Evolutionary conservation across 2,888 invertebrate species (phyloP), one percentile per base, ranked within the genome.

Genomic region (Rhorus exstirpatorius): DNA sequence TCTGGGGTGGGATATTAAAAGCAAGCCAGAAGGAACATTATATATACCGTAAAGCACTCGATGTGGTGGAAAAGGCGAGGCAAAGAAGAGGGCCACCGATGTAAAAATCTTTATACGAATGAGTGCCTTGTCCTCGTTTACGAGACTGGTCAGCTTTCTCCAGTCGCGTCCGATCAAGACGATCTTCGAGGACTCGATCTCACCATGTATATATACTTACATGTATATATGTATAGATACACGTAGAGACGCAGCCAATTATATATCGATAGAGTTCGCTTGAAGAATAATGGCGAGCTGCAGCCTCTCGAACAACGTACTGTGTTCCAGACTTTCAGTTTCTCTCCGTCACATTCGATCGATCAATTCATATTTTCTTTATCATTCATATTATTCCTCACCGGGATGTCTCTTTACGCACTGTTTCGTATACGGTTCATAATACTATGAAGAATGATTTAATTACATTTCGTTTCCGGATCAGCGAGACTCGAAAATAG

Each of bases 111-210:
- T 86, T 87, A 87, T 87, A 87, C 86, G 88, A 89, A 89, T 86
- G 84, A 88, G 86, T 83, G n/a, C n/a, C 76, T 76, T 84, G 89
- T 79, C 90, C 90, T 86, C 87, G 84, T 89, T 90, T 88, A 87
- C 79, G 60, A 68, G 68, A 81, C 78, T 26, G 74, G 79, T 84
- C 85, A 87, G 90, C 91, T 91, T 91, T 91, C 91, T 89, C 91
- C 87, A 78, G 79, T 86, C 53, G 60, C 68, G 72, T 68, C 55
- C 71, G 75, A 79, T 83, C 75, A 51, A 53, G 65, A 17, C 68
- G 74, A 82, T 78, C 74, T 53, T 58, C 74, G 7, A 38, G 63
- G 31, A 41, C 63, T 60, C 81, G 68, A 72, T 72, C 24, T 46
- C 67, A 38, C 26, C 49, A 35, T 51, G 61, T 21, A 63, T 46